Evolutionary conservation across 2,797 vertebrate species (phyloP), one percentile per base, ranked within the genome.

Genomic region (Mycteria americana): DNA sequence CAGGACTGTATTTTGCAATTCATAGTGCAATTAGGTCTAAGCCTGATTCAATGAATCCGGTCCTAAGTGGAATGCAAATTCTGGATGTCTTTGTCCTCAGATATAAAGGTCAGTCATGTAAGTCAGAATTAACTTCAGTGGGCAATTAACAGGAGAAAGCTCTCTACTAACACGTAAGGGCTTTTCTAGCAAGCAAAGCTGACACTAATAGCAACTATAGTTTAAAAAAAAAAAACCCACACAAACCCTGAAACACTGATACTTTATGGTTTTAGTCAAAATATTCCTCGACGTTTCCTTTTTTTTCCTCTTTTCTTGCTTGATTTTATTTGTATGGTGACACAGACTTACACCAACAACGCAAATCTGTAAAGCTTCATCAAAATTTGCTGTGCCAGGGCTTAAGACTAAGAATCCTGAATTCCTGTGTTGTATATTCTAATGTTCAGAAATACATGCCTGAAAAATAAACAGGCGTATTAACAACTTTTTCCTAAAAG

Each of bases 51-150:
- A 23, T 67, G 77, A 51, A 76, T 68, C 69, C 18, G 15, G 65
- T 53, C 75, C 59, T 87, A 89, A 94, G 74, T 30, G 45, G 79
- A 92, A 97, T 89, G 67, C 30, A 97, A 95, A 96, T 88, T 54
- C 41, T 67, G 56, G 48, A 65, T 57, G 70, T 48, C 72, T 82
- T 78, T 76, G 72, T 93, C 67, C 87, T 87, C 41, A 28, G 35
- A 75, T 31, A 56, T 30, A 89, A 92, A 91, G 90, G 83, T 84
- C 91, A 89, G 50, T 48, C 1, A 0, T 43, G 27, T 86, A 85
- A 91, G 39, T 67, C 35, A 18, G 67, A 86, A 95, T 92, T 60
- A 92, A 77, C 70, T 94, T 56, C 41, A 43, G 41, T 3, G 10
- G 33, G 57, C 54, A 95, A 89, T 91, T 45, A 43, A 30, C 31